Conservation (phyloP, 1,140 invertebrate species). For the Megalonaias nervosa region DNA sequence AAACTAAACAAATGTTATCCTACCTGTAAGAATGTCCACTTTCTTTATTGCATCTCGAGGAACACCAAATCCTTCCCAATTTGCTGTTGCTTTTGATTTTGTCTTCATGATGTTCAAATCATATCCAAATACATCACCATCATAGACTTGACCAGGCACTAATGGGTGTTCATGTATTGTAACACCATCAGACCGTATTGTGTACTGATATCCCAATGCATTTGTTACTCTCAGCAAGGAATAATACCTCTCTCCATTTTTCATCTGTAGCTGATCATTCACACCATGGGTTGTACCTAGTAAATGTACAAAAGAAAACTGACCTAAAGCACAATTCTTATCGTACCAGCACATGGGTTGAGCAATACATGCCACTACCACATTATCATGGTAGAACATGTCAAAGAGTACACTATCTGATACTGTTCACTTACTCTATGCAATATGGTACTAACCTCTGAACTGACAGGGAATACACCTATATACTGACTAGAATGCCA, state of each 20-base stretch:
- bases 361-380: too few species aligned
- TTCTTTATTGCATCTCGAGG: neutral
- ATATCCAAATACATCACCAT: conserved; percentile 43
- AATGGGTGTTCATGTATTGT: conserved; percentile 40
- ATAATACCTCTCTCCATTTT: conserved; percentile 42
- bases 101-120: conserved; percentile 36
- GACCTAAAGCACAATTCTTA: neutral
- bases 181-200: conserved; percentile 43
- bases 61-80: conserved; percentile 51
- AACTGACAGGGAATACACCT: too few species aligned
- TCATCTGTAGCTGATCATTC: conserved; percentile 35
- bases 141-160: conserved; percentile 45
- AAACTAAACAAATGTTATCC: neutral
- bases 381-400: too few species aligned
- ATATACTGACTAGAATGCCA: too few species aligned
- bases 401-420: too few species aligned
- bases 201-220: conserved; percentile 32
- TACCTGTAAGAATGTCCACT: neutral
- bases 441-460: too few species aligned
- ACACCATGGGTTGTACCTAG: conserved; percentile 37
- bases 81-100: conserved; percentile 34
- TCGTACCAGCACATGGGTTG: too few species aligned
- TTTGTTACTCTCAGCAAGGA: conserved; percentile 39
- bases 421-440: too few species aligned
- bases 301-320: neutral